Evolutionary conservation across 2,113 vertebrate genomes (phyloP).

Genomic region (Emydura subglobosa): DNA sequence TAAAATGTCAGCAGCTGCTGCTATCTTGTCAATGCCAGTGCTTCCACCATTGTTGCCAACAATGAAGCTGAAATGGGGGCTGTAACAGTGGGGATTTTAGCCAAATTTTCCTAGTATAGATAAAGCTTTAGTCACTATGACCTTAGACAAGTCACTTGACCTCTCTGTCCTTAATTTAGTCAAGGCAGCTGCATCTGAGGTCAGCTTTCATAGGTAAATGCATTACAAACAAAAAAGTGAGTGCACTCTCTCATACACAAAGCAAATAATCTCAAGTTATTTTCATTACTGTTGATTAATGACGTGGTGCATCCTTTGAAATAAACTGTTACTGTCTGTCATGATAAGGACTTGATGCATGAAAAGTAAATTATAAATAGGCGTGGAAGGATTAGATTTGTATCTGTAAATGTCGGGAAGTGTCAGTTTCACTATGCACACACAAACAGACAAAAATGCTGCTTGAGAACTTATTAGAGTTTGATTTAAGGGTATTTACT

Average conservation of each 20-base stretch:
- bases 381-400: background rate
- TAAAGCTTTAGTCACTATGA: background rate
- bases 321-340: slow-evolving; percentile 4
- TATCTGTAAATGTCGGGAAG: background rate
- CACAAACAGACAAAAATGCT: background rate
- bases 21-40: background rate
- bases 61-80: background rate
- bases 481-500: background rate
- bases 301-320: background rate
- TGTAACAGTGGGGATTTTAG: background rate
- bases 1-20: background rate
- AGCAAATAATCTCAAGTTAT: slow-evolving; percentile 18
- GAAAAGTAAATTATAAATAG: slow-evolving; percentile 38
- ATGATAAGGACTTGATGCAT: slow-evolving; percentile 33
- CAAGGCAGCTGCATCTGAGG: background rate
- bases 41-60: background rate
- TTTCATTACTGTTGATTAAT: slow-evolving; percentile 4
- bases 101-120: background rate
- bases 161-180: background rate
- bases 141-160: background rate
- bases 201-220: background rate
- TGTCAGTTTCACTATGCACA: background rate
- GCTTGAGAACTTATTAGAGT: background rate
- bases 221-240: background rate
- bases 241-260: background rate